Percentiles rank a stretch among this genome's conserved stretches.
These are phyloP conservation scores for Drosophila bifasciata DNA, from an alignment of 1,140 invertebrate genomes.

Conservation along the genomic window DNA sequence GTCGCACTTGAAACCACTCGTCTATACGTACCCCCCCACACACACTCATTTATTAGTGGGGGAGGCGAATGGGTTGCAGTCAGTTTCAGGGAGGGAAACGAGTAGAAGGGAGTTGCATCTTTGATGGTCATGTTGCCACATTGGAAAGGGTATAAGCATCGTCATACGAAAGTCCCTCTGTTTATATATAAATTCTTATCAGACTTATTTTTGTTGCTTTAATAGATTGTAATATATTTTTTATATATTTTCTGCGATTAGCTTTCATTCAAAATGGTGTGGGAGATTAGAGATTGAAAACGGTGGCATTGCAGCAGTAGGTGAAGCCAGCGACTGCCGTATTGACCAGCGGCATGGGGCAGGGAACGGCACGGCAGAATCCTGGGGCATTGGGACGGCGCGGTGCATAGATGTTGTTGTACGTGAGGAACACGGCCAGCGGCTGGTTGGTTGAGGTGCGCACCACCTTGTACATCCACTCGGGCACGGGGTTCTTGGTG, in stretches of 20 bases:
- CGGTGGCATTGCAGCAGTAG: conserved; percentile 47
- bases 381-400: conserved; percentile 9
- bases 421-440: conserved; percentile 39
- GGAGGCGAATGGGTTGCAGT: neutral
- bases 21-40: conserved; percentile 14
- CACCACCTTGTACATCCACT: conserved; percentile 50
- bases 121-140: too few relatives aligned
- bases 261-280: neutral
- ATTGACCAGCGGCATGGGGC: conserved; percentile 23
- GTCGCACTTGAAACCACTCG: conserved; percentile 52
- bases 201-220: too few relatives aligned
- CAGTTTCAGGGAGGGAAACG: neutral
- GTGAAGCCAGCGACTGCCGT: conserved; percentile 39
- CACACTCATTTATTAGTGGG: conserved; percentile 37
- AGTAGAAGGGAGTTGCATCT: too few relatives aligned
- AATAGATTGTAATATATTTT: too few relatives aligned
- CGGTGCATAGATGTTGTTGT: conserved; percentile 43
- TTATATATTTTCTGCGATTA: too few relatives aligned
- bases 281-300: conserved; percentile 13
- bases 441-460: conserved; percentile 10
- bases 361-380: conserved; percentile 22
- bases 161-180: too few relatives aligned
- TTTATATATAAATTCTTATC: too few relatives aligned
- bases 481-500: conserved; percentile 36
- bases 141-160: too few relatives aligned